A percentile compares a stretch with the other conserved stretches of the same genome.
phyloP scores from a whole-genome alignment of 2,888 invertebrate genomes.

The Platycheirus rosarum region DNA sequence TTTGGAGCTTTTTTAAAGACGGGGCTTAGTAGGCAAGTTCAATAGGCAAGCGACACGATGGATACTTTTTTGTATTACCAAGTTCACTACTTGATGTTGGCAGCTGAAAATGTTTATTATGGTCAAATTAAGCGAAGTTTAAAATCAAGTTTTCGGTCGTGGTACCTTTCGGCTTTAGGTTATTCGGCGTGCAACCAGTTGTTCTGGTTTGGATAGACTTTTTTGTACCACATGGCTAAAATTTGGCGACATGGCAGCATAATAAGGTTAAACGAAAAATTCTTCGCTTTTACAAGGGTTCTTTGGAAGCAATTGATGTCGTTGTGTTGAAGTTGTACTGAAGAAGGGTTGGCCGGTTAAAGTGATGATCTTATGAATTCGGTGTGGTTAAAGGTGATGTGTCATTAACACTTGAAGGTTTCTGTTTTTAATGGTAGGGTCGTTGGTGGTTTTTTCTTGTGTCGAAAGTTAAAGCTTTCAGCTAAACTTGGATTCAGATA shows the following conservation, averaged over 20 bases:
- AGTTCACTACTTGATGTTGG: conserved; percentile 48
- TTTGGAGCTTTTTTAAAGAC: conserved; percentile 45
- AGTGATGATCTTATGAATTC: not conserved
- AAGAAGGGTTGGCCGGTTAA: not conserved
- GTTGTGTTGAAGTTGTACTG: no score
- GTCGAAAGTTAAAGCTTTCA: no score
- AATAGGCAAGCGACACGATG: conserved; percentile 39
- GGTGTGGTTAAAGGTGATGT: not conserved
- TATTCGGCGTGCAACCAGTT: conserved; percentile 21
- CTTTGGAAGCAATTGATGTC: not conserved
- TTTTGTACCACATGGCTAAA: not conserved
- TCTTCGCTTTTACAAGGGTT: not conserved
- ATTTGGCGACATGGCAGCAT: conserved; percentile 9
- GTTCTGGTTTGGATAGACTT: conserved; percentile 15
- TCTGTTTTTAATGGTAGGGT: no score
- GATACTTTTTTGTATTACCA: conserved; percentile 52
- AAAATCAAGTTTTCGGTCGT: conserved; percentile 15
- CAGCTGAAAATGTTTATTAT: conserved; percentile 13
- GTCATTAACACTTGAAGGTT: not conserved
- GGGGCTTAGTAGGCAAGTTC: conserved; percentile 58
- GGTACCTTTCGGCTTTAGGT: conserved; percentile 27
- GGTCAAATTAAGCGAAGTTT: conserved; percentile 10
- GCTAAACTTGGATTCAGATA: no score
- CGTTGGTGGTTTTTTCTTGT: no score
- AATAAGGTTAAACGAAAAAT: conserved; percentile 24